These are phyloP conservation scores for Ceuthmochares aereus DNA, from an alignment of 2,113 vertebrate genomes.

Conservation along the genomic window DNA sequence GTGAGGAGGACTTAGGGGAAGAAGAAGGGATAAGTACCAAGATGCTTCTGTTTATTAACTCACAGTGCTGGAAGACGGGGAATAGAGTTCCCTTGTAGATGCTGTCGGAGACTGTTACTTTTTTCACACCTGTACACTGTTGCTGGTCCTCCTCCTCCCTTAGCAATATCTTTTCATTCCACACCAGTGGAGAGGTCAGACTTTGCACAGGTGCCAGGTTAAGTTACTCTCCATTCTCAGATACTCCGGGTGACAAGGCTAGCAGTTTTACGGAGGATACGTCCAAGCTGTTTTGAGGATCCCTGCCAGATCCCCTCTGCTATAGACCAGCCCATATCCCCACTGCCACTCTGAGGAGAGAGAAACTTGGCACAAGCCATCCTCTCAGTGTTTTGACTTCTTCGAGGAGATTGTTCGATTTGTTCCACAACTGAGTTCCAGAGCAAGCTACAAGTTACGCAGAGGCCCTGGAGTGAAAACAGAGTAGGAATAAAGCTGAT, in stretches of 20 bases:
- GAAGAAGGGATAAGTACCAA: not conserved
- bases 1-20: not conserved
- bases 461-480: not conserved
- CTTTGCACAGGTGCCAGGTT: not conserved
- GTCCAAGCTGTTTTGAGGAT: not conserved
- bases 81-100: not conserved
- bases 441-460: not conserved
- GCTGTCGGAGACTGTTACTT: fast-evolving
- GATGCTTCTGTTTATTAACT: not conserved
- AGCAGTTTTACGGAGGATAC: not conserved
- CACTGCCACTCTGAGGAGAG: not conserved
- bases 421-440: not conserved
- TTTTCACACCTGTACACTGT: not conserved
- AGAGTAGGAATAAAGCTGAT: not conserved
- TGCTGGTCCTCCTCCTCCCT: not conserved
- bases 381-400: not conserved
- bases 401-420: not conserved
- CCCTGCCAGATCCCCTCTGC: not conserved
- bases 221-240: not conserved
- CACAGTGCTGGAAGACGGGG: not conserved
- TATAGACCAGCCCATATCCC: not conserved
- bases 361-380: not conserved
- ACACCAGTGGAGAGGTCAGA: not conserved
- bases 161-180: not conserved
- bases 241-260: fast-evolving